Evolutionary conservation across 1,140 invertebrate species (phyloP), one percentile per base, ranked within the genome.

Genomic region (Caenorhabditis inopinata): DNA sequence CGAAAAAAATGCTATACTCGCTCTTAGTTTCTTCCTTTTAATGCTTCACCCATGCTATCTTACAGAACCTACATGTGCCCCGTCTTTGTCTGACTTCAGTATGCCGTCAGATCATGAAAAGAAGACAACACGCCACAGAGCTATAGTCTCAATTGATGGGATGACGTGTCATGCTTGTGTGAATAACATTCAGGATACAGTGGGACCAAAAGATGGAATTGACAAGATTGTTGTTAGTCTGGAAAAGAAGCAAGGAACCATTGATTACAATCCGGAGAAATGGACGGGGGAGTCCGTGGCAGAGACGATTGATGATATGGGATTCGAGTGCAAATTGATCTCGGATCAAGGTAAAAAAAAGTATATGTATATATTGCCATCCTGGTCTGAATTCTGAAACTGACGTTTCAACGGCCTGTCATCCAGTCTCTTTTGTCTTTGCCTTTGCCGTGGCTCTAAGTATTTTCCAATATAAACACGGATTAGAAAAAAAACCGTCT

Each of bases 141-240:
- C 49, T 1, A 27, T 76, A 12, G 79, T 81, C 29, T 81, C 79
- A 0, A 80, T 82, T 18, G 78, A 79, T 0, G 86, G 96, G 25
- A 97, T 98, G 95, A 98, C 96, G 0, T 97, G 96, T 90, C 94
- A 94, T 21, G 96, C 94, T 9, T 98, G 96, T 90, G 95, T 98
- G 4, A 92, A 93, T 35, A 94, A 94, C 38, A 97, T 98, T 80
- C 96, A 98, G 53, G 91, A 83, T 46, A 79, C 35, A 12, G 49
- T 84, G 62, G 82, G 77, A 42, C 96, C 96, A 12, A 84, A 77
- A 42, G 49, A n/a, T 0, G 80, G 68, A 23, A 79, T 82, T 46
- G 12, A 32, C 0, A 73, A 42, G 6, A 79, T 76, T 29, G 51
- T 76, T 29, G 82, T 83, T 32, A 84, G 68, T 14, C 49, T 83